Evolutionary conservation across 2,113 vertebrate species (phyloP), one percentile per base, ranked within the genome.

Genomic region (Tinamus guttatus): DNA sequence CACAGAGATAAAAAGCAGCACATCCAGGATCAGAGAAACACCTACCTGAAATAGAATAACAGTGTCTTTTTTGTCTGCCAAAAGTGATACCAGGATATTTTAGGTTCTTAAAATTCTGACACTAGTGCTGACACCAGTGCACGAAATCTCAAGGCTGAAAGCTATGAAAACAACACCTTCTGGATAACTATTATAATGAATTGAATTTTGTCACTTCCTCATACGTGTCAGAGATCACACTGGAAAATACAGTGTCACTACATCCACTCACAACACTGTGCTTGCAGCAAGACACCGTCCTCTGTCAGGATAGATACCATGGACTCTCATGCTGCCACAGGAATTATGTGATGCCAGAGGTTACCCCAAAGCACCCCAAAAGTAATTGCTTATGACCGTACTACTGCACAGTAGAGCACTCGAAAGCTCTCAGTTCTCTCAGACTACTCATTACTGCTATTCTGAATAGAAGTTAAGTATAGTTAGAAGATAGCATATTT

Each of bases 381-480:
- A 91, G 76, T 90, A 91, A 95, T 76, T 93, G 78, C 62, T 95
- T 95, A 81, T 87, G 84, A 91, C 62, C 89, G n/a, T 4, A 64
- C 14, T 65, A 43, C 67, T 84, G 43, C 76, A 84, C 45, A 85
- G 32, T 30, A 47, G 14, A 63, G 73, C n/a, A 90, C 38, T 86
- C 77, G 62, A 85, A 96, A 91, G 30, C 28, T 94, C 78, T 83
- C 58, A 69, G 36, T 92, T 89, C 67, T 89, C 67, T 94, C 91
- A 91, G 58, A 36, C 45, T 89, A 82, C 73, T 89, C 74, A 70
- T 71, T 93, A 85, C 58, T 92, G 40, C 41, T 95, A 75, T 40
- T 94, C 82, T 87, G 73, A 92, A 94, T 67, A 45, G 80, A 97
- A 92, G 54, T 63, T 22, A 90, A 84, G 40, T 52, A 67, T 9